These are phyloP conservation scores for fruit fly (Drosophila melanogaster) DNA, from an alignment of 1,140 invertebrate species.

Conservation along the genomic window DNA sequence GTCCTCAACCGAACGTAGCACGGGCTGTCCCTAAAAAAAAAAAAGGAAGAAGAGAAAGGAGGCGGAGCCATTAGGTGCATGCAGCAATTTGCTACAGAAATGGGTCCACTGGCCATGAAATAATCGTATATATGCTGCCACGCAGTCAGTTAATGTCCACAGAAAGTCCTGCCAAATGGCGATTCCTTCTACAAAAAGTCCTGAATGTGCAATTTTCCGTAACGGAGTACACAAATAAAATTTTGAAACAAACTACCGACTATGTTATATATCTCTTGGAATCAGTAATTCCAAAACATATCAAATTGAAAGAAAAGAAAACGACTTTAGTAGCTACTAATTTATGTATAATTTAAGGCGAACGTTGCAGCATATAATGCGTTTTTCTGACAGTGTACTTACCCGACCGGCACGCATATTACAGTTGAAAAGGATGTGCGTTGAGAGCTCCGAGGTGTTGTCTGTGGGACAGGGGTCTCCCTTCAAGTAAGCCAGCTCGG, in stretches of 20 bases:
- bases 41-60: conserved; percentile 1
- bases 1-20: conserved; percentile 77
- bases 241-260: background rate
- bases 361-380: too few relatives aligned
- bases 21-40: conserved; percentile 82
- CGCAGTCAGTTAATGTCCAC: conserved; percentile 23
- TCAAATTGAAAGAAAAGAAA: background rate
- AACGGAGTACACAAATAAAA: background rate
- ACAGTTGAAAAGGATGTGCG: conserved; percentile 85
- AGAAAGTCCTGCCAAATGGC: conserved; percentile 16
- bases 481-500: conserved; percentile 83
- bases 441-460: conserved; percentile 74
- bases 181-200: background rate
- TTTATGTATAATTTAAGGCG: too few relatives aligned
- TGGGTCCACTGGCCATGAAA: conserved; percentile 14
- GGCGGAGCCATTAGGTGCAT: conserved; percentile 12
- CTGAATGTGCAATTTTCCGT: background rate
- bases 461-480: conserved; percentile 85
- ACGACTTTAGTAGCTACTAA: too few relatives aligned
- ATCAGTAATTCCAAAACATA: background rate
- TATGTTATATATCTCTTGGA: background rate
- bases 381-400: conserved; percentile 49
- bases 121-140: conserved; percentile 28
- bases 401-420: conserved; percentile 83
- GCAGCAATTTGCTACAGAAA: conserved; percentile 28